These are phyloP conservation scores for Cervus canadensis DNA, from an alignment of 2,113 vertebrate species.

Conservation along the genomic window DNA sequence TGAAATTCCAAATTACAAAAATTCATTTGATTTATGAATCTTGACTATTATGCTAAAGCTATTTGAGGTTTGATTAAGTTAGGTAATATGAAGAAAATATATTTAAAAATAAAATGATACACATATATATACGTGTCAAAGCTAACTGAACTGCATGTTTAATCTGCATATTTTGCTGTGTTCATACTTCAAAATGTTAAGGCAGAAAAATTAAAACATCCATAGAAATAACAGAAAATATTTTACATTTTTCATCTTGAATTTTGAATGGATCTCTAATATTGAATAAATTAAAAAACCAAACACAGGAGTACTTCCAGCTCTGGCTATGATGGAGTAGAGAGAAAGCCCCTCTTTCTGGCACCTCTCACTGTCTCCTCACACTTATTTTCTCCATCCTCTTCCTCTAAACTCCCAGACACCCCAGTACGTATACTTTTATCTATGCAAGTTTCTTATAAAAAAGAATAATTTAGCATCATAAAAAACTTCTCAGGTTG, in stretches of 20 bases:
- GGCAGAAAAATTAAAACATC: background rate
- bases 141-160: background rate
- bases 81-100: background rate
- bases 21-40: slow-evolving; percentile 42
- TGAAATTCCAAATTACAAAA: slow-evolving; percentile 35
- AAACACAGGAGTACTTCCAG: background rate
- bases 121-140: background rate
- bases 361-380: background rate
- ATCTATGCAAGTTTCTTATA: slow-evolving; percentile 66
- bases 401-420: background rate
- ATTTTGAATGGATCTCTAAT: background rate
- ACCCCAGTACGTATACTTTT: slow-evolving; percentile 23
- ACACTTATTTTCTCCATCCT: background rate
- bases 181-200: background rate
- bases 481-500: slow-evolving; percentile 60
- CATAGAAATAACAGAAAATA: slow-evolving; percentile 7
- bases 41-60: background rate
- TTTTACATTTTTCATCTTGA: background rate
- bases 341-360: background rate
- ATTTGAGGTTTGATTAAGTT: slow-evolving; percentile 26
- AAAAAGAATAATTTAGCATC: slow-evolving; percentile 70
- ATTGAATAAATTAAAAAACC: background rate
- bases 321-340: background rate
- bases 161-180: background rate
- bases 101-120: slow-evolving; percentile 16